These are phyloP conservation scores for Dryobota labecula DNA, from an alignment of 2,888 invertebrate species.

Conservation along the genomic window DNA sequence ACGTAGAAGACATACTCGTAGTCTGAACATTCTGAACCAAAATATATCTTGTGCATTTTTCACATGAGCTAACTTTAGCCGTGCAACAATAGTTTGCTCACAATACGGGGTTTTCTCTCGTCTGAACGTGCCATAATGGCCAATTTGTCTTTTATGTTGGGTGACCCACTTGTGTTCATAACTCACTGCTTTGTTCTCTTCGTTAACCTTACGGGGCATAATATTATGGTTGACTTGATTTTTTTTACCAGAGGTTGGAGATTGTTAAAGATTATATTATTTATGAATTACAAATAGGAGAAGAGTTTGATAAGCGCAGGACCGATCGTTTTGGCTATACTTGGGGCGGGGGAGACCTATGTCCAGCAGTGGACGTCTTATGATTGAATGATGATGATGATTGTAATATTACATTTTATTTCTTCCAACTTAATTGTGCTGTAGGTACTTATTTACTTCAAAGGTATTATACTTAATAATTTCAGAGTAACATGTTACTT, in stretches of 20 bases:
- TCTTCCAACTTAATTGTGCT: not conserved
- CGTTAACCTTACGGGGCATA: constrained; percentile 20
- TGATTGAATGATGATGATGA: not conserved
- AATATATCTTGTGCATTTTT: constrained; percentile 15
- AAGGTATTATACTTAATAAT: not conserved
- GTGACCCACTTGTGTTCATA: constrained; percentile 55
- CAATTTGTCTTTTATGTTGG: constrained; percentile 47
- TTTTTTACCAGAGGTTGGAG: not conserved
- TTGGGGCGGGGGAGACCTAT: not conserved
- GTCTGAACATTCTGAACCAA: no score
- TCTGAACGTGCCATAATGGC: constrained; percentile 50
- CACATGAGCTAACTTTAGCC: constrained; percentile 26
- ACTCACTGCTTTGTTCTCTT: constrained; percentile 46
- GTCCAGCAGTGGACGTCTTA: not conserved
- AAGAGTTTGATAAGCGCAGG: not conserved
- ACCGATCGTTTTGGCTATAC: not conserved
- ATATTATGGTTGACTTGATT: constrained; percentile 14
- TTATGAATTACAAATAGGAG: not conserved
- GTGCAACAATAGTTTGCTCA: constrained; percentile 42
- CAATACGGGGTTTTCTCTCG: constrained; percentile 52
- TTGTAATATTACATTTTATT: not conserved
- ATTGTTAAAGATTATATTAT: not conserved
- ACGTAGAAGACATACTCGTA: no score
- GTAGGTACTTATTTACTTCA: no score
- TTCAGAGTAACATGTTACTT: not conserved